A percentile compares a stretch with the other conserved stretches of the same genome.
Evolutionary conservation across 1,140 invertebrate genomes (phyloP).

Genomic region (Leptonema lineaticorne): DNA sequence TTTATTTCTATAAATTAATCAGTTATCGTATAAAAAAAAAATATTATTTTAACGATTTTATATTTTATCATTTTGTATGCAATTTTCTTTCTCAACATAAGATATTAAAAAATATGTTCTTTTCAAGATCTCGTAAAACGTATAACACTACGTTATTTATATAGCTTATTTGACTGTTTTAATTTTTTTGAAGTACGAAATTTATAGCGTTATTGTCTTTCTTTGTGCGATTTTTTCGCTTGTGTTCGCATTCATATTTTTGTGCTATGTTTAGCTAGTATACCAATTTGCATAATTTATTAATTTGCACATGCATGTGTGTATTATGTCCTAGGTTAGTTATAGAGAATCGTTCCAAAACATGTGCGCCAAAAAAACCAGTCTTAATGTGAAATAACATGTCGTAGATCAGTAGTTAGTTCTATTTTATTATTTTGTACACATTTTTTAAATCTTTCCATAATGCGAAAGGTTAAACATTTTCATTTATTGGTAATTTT

Average conservation of each 20-base stretch:
- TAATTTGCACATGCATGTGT: constrained; percentile 8
- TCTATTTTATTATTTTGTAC: neutral
- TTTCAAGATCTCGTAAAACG: too few species aligned
- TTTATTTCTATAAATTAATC: too few species aligned
- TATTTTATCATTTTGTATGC: too few species aligned
- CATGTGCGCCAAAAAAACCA: neutral
- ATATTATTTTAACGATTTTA: too few species aligned
- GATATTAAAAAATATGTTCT: too few species aligned
- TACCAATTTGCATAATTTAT: constrained; percentile 8
- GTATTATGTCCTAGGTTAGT: constrained; percentile 4
- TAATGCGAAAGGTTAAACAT: neutral
- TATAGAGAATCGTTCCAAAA: neutral
- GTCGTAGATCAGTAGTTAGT: neutral
- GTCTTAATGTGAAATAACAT: neutral
- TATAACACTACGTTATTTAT: too few species aligned
- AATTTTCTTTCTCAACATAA: too few species aligned
- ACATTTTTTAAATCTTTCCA: neutral
- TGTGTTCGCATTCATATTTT: neutral
- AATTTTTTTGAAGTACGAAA: too few species aligned
- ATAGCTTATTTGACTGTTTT: too few species aligned
- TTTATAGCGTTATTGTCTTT: neutral
- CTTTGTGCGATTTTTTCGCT: too few species aligned
- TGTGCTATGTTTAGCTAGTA: neutral
- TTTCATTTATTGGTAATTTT: neutral
- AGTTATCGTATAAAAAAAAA: too few species aligned